Conservation (phyloP, 2,797 vertebrate genomes). For the Hyperoplus immaculatus region DNA sequence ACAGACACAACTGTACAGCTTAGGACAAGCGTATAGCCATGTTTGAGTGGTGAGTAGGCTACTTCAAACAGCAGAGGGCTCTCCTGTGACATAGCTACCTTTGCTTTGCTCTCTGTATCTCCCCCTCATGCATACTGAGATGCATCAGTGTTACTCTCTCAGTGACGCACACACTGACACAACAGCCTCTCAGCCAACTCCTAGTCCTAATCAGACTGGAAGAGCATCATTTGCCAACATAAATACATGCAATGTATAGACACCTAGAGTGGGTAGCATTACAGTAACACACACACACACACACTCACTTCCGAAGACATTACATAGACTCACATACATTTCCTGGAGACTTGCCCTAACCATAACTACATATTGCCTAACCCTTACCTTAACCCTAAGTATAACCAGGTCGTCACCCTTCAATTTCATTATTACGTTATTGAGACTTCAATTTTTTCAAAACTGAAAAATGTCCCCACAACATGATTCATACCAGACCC, state of each 20-base stretch:
- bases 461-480: too few relatives aligned
- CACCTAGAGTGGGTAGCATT: slow-evolving; percentile 33
- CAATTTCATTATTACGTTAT: too few relatives aligned
- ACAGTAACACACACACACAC: slow-evolving; percentile 5
- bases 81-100: slow-evolving; percentile 63
- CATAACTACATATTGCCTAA: too few relatives aligned
- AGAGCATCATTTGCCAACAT: slow-evolving; percentile 58
- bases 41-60: slow-evolving; percentile 2
- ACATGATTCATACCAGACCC: too few relatives aligned
- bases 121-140: slow-evolving; percentile 22
- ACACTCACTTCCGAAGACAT: too few relatives aligned
- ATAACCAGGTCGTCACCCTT: too few relatives aligned
- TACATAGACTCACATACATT: too few relatives aligned
- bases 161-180: slow-evolving; percentile 54
- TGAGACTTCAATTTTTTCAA: too few relatives aligned
- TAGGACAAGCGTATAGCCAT: background rate
- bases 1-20: background rate
- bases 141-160: slow-evolving; percentile 33
- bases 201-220: slow-evolving; percentile 50
- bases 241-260: slow-evolving; percentile 48
- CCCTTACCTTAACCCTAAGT: too few relatives aligned
- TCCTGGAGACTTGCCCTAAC: too few relatives aligned
- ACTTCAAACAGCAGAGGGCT: slow-evolving; percentile 77
- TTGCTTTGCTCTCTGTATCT: background rate
- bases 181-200: slow-evolving; percentile 63